Evolutionary conservation across 2,797 vertebrate genomes (phyloP), one percentile per base, ranked within the genome.

Genomic region (Dallia pectoralis): DNA sequence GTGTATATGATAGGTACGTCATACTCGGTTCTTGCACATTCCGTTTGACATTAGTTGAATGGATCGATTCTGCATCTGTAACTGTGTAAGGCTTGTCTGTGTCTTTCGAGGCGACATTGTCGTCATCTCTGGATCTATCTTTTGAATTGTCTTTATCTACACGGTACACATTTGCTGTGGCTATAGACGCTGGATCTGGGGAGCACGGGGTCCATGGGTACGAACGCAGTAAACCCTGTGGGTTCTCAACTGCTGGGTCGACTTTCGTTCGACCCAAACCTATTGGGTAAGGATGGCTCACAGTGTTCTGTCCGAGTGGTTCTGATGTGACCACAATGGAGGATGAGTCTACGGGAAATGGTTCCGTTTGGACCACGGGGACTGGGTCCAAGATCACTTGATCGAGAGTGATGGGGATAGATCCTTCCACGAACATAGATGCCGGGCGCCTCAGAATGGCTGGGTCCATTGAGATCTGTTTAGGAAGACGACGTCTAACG

Each of bases 391-490:
- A 85, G 81, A 91, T 32, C 77, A 92, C 81, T 71, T 90, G 90
- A 86, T 91, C 90, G 70, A 92, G 74, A 71, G 87, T 85, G 9
- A 92, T 88, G 19, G 91, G 92, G 66, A 91, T 90, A 72, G 91
- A 90, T 78, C 91, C 91, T 74, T 92, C 91, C 36, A 92, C 87
- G 75, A 87, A 92, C 90, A 91, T 90, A 22, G 87, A 90, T 68
- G 88, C 89, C 14, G 89, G 90, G 79, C 82, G 84, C 27, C 89
- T 85, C 33, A 92, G 89, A 79, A 92, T 92, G 65, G 89, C 90
- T 56, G 91, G 90, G 74, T 92, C 91, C 90, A 92, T 92, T 7
- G 90, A 92, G 16, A 87, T 87, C 74, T 92, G 90, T 78, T 92
- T 93, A 29, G 90, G 90, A 48, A 92, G 78, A 79, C 76, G 85